Evolutionary conservation across 2,797 vertebrate genomes (phyloP), one percentile per base, ranked within the genome.

Genomic region (Anabas testudineus): DNA sequence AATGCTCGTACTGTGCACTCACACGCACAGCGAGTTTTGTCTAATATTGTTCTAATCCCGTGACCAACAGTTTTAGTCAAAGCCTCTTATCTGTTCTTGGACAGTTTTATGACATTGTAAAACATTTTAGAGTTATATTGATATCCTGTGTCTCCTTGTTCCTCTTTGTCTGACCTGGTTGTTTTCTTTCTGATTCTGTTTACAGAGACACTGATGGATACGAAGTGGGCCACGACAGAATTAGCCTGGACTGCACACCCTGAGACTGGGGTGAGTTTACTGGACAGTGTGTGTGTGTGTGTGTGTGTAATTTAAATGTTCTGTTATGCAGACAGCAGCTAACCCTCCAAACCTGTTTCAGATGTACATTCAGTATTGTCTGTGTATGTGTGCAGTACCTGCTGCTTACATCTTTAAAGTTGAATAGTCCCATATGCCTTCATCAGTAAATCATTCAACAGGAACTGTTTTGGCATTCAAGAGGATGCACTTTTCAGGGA

Each of bases 201-300:
- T 90, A 73, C 91, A 99, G 98, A 99, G 91, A 99, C 97, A 19
- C 92, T 99, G 89, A 98, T 99, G 97, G 97, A 99, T 93, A 98
- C 96, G 0, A 98, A 97, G 86, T 98, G 96, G 97, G 97, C 97
- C 85, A 98, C 97, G 0, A 98, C 98, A 46, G 98, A 99, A 88
- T 89, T 99, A 88, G 97, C 96, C 0, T 99, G 98, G 97, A 98
- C 97, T 34, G 91, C 96, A 76, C 96, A 99, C 91, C 98, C 98
- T 1, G 98, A 99, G 84, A 97, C 95, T 0, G 98, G 97, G 93
- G 97, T 99, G 93, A 97, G 97, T 93, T 68, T 45, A 52, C 36
- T 21, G 14, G 45, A 6, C 12, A 37, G 18, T 45, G 19, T 57
- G 16, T 64, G 53, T 48, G 42, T 56, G 41, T 60, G 28, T 36